These are phyloP conservation scores for Sapajus apella DNA, from an alignment of 2,113 vertebrate species.

Conservation along the genomic window DNA sequence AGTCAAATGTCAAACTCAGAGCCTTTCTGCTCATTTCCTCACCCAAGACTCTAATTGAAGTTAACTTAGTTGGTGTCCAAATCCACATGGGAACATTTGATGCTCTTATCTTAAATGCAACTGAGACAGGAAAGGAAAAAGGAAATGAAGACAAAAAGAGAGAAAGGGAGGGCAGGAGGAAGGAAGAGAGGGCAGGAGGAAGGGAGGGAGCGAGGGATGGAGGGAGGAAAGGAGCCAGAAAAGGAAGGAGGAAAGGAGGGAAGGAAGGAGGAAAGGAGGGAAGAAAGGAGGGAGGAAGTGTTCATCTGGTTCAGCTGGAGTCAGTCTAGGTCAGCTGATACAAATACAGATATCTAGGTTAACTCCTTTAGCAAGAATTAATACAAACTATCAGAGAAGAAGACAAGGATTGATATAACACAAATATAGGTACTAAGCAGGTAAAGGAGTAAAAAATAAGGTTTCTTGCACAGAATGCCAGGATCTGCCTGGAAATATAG, in stretches of 20 bases:
- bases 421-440: neutral
- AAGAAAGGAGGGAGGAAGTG: neutral
- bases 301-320: neutral
- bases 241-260: rapidly evolving
- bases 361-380: neutral
- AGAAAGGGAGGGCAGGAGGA: neutral
- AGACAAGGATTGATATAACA: neutral
- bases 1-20: neutral
- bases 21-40: neutral
- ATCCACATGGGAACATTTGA: neutral
- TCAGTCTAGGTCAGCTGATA: neutral
- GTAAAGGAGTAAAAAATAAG: neutral
- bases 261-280: neutral
- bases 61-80: neutral
- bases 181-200: rapidly evolving
- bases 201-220: rapidly evolving
- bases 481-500: neutral
- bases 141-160: too few relatives aligned
- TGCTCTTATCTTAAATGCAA: neutral
- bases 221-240: rapidly evolving
- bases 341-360: neutral
- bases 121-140: neutral
- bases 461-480: neutral
- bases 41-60: neutral
- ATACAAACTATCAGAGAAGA: neutral